Conservation (phyloP, 2,113 vertebrate genomes). For the Blennius ocellaris region DNA sequence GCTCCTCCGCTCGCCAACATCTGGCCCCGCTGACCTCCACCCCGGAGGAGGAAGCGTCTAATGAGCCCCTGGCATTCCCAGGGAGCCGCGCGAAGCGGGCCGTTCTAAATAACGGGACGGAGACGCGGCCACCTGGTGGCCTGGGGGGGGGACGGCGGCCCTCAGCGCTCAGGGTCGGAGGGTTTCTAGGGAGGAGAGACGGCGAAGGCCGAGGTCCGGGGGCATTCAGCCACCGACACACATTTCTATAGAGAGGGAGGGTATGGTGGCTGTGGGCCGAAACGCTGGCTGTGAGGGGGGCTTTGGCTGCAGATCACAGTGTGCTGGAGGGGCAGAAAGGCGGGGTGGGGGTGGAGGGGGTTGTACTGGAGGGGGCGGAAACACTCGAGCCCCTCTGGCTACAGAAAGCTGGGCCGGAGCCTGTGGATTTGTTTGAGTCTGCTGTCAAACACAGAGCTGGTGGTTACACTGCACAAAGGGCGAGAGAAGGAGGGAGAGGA, state of each 20-base stretch:
- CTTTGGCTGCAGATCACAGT: constrained; percentile 69
- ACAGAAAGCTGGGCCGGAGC: constrained; percentile 59
- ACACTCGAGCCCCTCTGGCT: constrained; percentile 64
- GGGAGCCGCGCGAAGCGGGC: constrained; percentile 48
- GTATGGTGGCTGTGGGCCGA: constrained; percentile 35
- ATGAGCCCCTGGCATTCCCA: constrained; percentile 63
- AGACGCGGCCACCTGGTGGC: constrained; percentile 49
- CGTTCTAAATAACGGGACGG: constrained; percentile 67
- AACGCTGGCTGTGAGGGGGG: constrained; percentile 11
- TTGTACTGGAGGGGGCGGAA: constrained; percentile 47
- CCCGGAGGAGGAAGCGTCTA: constrained; percentile 66
- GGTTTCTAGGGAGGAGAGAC: constrained; percentile 10
- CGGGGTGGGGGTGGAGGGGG: neutral
- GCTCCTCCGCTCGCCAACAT: constrained; percentile 65
- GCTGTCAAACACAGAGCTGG: constrained; percentile 73
- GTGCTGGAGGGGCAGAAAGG: constrained; percentile 32
- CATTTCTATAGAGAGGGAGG: constrained; percentile 40
- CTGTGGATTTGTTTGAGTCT: constrained; percentile 75
- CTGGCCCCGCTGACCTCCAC: constrained; percentile 65
- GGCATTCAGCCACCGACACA: constrained; percentile 34
- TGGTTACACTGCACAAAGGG: constrained; percentile 56
- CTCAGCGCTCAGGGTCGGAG: neutral
- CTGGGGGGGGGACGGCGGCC: constrained; percentile 33
- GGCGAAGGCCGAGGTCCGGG: constrained; percentile 14
- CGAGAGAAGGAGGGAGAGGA: constrained; percentile 25